These are phyloP conservation scores for Odontothrips loti DNA, from an alignment of 2,888 invertebrate species.

Conservation along the genomic window DNA sequence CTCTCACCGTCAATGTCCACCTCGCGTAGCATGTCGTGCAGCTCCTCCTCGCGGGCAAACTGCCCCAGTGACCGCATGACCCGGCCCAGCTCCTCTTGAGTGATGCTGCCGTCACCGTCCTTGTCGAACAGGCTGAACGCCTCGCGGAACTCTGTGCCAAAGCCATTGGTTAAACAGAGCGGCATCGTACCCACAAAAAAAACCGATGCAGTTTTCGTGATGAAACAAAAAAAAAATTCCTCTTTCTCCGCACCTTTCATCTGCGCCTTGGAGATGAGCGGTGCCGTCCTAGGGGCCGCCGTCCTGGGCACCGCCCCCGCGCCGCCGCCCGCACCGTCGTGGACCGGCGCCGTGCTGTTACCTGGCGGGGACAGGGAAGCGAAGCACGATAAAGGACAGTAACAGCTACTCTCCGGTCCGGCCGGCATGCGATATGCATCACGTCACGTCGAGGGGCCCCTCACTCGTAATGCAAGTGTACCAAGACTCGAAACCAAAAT, in stretches of 20 bases:
- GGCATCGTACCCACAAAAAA: conserved; percentile 23
- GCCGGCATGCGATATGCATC: too few relatives aligned
- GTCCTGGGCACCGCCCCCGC: too few relatives aligned
- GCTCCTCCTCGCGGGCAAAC: conserved; percentile 79
- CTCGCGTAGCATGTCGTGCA: conserved; percentile 80
- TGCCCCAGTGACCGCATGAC: conserved; percentile 84
- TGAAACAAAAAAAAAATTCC: too few relatives aligned
- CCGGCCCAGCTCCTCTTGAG: conserved; percentile 78
- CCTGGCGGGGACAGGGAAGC: not conserved
- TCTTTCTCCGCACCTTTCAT: conserved; percentile 80
- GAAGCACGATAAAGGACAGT: not conserved
- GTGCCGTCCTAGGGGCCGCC: conserved; percentile 16
- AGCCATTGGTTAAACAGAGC: too few relatives aligned
- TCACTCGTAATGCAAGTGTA: not conserved
- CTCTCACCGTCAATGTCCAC: conserved; percentile 71
- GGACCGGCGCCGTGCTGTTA: not conserved
- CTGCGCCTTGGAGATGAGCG: conserved; percentile 58
- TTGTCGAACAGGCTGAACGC: conserved; percentile 84
- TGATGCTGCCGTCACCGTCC: conserved; percentile 82
- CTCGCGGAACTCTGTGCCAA: conserved; percentile 74
- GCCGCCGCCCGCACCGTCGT: too few relatives aligned
- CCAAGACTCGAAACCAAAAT: too few relatives aligned
- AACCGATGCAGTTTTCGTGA: too few relatives aligned
- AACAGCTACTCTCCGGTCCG: too few relatives aligned
- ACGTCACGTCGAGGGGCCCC: too few relatives aligned